phyloP scores from a whole-genome alignment of 2,888 invertebrate species.

The Beris morrisii region DNA sequence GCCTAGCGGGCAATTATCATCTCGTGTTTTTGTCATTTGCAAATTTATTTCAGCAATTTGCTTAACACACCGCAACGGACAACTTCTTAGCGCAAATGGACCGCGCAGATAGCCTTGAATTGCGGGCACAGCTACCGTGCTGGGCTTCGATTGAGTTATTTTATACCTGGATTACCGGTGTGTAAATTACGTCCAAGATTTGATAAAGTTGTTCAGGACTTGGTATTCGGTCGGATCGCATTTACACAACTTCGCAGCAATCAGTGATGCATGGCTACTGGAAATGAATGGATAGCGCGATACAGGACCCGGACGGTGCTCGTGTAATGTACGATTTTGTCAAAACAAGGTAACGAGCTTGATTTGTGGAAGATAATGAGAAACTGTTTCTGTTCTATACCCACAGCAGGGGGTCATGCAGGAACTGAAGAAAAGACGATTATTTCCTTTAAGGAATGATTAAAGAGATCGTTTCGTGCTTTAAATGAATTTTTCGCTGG shows the following conservation, averaged over 20 bases:
- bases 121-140: conserved; percentile 23
- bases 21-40: conserved; percentile 41
- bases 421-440: too few species aligned
- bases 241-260: conserved; percentile 22
- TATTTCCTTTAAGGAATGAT: too few species aligned
- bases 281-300: conserved; percentile 9
- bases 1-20: conserved; percentile 39
- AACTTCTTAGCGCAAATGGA: conserved; percentile 17
- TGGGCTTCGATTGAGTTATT: conserved; percentile 34
- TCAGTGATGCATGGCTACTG: conserved; percentile 31
- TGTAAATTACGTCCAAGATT: conserved; percentile 36
- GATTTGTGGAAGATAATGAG: too few species aligned
- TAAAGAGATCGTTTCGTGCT: too few species aligned
- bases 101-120: conserved; percentile 17
- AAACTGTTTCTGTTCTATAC: too few species aligned
- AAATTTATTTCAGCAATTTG: conserved; percentile 41
- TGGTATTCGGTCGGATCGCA: conserved; percentile 1
- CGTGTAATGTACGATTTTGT: too few species aligned
- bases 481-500: too few species aligned
- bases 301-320: too few species aligned
- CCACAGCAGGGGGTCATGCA: too few species aligned
- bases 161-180: conserved; percentile 30
- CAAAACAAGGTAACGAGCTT: too few species aligned
- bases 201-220: conserved; percentile 33
- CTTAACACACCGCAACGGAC: conserved; percentile 37